These are phyloP conservation scores for Laothoe populi DNA, from an alignment of 2,888 invertebrate genomes.

Conservation along the genomic window DNA sequence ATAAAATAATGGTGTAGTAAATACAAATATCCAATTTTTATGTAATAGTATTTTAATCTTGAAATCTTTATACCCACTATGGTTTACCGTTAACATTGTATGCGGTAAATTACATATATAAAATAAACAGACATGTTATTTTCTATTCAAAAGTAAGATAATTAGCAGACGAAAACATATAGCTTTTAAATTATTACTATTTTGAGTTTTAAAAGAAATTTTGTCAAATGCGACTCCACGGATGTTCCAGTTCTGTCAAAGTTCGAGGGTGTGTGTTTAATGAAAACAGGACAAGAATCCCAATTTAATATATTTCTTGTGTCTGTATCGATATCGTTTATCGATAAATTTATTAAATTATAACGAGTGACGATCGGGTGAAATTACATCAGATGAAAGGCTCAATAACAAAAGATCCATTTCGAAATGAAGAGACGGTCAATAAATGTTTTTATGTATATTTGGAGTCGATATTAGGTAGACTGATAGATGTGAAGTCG, in stretches of 20 bases:
- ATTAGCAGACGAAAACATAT: too few relatives aligned
- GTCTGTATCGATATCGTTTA: conserved; percentile 56
- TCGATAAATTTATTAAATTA: conserved; percentile 58
- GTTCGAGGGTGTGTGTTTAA: conserved; percentile 62
- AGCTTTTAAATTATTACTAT: too few relatives aligned
- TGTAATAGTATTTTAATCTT: too few relatives aligned
- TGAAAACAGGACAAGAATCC: conserved; percentile 67
- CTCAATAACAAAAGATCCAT: background rate
- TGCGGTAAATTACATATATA: too few relatives aligned
- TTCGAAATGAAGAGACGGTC: background rate
- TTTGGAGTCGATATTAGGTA: background rate
- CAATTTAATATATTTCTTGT: conserved; percentile 62
- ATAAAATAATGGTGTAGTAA: too few relatives aligned
- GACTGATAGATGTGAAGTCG: background rate
- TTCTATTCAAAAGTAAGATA: too few relatives aligned
- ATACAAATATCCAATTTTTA: too few relatives aligned
- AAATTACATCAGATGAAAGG: background rate
- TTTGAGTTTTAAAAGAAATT: too few relatives aligned
- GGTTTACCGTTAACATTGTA: too few relatives aligned
- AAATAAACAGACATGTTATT: too few relatives aligned
- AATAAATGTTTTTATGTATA: background rate
- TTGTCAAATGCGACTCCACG: conserved; percentile 42
- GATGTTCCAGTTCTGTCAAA: conserved; percentile 44
- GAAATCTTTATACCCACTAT: too few relatives aligned
- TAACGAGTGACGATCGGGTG: conserved; percentile 20